A percentile compares a stretch with the other conserved stretches of the same genome.
phyloP scores from a whole-genome alignment of 2,888 invertebrate genomes.

The Spodoptera exigua region DNA sequence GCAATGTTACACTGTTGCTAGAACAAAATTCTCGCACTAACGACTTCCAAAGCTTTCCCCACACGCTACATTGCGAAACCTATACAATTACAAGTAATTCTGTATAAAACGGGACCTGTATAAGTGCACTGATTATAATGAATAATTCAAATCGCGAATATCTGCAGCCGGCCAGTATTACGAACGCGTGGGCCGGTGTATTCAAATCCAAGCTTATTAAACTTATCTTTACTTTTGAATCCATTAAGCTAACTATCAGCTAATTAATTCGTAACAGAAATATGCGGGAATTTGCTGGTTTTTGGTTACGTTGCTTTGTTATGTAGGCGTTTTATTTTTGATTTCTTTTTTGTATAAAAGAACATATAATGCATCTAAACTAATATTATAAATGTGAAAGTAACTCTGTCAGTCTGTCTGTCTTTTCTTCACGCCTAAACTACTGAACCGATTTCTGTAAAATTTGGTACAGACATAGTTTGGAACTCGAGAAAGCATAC shows the following conservation, averaged over 20 bases:
- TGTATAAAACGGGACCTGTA: constrained; percentile 65
- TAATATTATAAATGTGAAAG: no score
- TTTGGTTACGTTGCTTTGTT: constrained; percentile 28
- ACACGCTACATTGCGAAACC: constrained; percentile 15
- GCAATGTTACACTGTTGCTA: no score
- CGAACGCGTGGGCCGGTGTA: constrained; percentile 71
- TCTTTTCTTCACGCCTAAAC: no score
- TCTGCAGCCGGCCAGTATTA: constrained; percentile 57
- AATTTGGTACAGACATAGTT: no score
- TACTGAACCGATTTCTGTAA: no score
- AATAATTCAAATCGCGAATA: constrained; percentile 82
- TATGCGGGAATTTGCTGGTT: constrained; percentile 28
- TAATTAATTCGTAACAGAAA: constrained; percentile 67
- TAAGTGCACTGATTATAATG: constrained; percentile 86
- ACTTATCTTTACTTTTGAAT: constrained; percentile 76
- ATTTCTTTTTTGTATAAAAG: no score
- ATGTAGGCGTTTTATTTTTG: background rate
- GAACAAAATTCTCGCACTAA: background rate
- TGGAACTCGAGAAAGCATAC: no score
- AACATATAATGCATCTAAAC: no score
- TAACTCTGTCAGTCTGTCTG: no score
- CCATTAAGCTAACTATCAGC: constrained; percentile 73
- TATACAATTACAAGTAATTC: constrained; percentile 51
- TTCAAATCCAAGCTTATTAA: constrained; percentile 76
- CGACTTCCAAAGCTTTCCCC: constrained; percentile 34